A percentile compares a stretch with the other conserved stretches of the same genome.
These are phyloP conservation scores for Zoanthus solanderi DNA, from an alignment of 92 coral and sea anemone genomes.

Conservation along the genomic window DNA sequence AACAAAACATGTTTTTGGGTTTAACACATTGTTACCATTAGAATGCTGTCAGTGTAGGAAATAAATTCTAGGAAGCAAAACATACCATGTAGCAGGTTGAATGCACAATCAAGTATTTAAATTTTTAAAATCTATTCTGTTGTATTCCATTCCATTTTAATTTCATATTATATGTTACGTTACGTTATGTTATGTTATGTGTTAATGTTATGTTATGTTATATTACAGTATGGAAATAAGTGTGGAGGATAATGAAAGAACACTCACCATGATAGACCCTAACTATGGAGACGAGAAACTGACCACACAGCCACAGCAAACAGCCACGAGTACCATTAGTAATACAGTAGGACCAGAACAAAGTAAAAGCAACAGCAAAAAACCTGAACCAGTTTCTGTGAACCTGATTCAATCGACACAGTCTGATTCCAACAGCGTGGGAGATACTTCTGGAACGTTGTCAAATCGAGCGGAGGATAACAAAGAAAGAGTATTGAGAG, in stretches of 20 bases:
- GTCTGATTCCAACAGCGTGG: background rate
- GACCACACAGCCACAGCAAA: background rate
- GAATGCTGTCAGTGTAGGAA: background rate
- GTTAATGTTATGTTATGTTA: background rate
- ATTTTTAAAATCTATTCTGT: background rate
- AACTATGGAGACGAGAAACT: slow-evolving; percentile 8
- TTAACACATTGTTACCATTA: background rate
- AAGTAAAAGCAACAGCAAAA: background rate
- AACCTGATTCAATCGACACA: background rate
- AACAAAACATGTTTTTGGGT: background rate
- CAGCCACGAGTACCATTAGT: background rate
- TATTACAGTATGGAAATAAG: slow-evolving; percentile 13
- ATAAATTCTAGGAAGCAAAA: too few species aligned
- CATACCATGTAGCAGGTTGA: background rate
- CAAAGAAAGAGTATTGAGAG: background rate
- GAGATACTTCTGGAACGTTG: background rate
- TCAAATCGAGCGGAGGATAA: background rate
- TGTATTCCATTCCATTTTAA: background rate
- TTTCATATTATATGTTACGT: background rate
- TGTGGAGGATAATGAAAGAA: slow-evolving; percentile 40
- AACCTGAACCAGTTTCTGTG: slow-evolving; percentile 2
- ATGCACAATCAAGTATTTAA: background rate
- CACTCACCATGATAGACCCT: slow-evolving; percentile 49
- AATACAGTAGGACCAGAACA: background rate
- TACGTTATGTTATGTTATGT: background rate